Evolutionary conservation across 1,140 invertebrate species (phyloP).

Genomic region (Nephila pilipes): DNA sequence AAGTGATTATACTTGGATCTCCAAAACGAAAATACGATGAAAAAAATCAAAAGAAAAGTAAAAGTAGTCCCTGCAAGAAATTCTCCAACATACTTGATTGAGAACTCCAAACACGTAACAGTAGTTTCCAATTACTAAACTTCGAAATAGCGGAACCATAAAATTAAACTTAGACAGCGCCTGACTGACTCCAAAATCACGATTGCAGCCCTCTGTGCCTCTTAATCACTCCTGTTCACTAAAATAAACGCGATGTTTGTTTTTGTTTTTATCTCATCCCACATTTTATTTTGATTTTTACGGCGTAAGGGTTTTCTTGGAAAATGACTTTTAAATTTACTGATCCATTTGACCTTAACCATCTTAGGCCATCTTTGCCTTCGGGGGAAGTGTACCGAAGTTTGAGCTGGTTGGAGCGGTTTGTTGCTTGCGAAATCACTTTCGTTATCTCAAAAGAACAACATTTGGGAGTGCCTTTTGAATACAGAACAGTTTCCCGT

Average conservation of each 20-base stretch:
- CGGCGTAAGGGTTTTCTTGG: not conserved
- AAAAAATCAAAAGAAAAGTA: not conserved
- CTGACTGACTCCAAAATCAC: not conserved
- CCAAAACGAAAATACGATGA: not conserved
- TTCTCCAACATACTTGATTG: not conserved
- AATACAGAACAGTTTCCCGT: conserved; percentile 4
- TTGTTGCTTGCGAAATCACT: not conserved
- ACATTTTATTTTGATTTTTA: not conserved
- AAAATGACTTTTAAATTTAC: not conserved
- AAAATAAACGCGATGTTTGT: not conserved
- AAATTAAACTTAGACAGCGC: conserved; percentile 2
- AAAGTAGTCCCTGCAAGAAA: not conserved
- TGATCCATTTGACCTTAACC: not conserved
- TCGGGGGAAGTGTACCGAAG: not conserved
- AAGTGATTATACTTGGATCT: not conserved
- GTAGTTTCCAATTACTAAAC: conserved; percentile 35
- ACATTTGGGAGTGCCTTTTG: not conserved
- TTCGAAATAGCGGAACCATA: conserved; percentile 9
- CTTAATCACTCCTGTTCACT: not conserved
- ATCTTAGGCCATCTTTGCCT: not conserved
- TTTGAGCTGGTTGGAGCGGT: conserved; percentile 16
- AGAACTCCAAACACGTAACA: conserved; percentile 1
- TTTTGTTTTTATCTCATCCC: not conserved
- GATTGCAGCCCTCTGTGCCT: not conserved
- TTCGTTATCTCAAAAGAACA: not conserved